phyloP scores from a whole-genome alignment of 2,797 vertebrate species.

The Acrossocheilus wenchowensis region DNA sequence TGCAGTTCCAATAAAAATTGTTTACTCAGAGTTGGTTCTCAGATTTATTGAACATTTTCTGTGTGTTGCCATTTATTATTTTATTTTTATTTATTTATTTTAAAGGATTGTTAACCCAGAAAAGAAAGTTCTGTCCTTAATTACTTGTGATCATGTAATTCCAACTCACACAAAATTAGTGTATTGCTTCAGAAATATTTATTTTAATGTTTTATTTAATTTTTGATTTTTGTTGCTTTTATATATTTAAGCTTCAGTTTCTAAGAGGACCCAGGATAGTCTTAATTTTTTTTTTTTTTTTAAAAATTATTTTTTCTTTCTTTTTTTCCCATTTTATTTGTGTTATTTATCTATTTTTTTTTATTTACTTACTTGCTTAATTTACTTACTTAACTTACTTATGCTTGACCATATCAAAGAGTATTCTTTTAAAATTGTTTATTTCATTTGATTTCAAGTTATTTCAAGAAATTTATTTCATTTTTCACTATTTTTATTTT shows the following conservation, averaged over 20 bases:
- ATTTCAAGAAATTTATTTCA: background rate
- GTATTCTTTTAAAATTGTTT: background rate
- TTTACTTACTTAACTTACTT: background rate
- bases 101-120: no score
- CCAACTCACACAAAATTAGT: background rate
- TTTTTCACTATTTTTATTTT: no score
- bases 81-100: background rate
- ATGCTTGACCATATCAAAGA: background rate
- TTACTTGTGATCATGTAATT: no score
- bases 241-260: no score
- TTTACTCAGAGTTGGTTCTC: background rate
- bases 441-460: background rate
- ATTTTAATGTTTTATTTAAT: background rate
- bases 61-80: background rate
- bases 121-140: no score
- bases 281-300: no score
- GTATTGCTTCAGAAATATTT: background rate
- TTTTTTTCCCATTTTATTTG: no score
- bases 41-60: background rate
- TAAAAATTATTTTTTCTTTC: no score
- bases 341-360: no score
- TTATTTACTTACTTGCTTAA: background rate
- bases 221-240: no score
- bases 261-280: background rate
- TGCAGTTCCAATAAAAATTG: slow-evolving; percentile 75